A percentile compares a stretch with the other conserved stretches of the same genome.
Evolutionary conservation across 2,797 vertebrate genomes (phyloP).

Genomic region (Rhynchonycteris naso): DNA sequence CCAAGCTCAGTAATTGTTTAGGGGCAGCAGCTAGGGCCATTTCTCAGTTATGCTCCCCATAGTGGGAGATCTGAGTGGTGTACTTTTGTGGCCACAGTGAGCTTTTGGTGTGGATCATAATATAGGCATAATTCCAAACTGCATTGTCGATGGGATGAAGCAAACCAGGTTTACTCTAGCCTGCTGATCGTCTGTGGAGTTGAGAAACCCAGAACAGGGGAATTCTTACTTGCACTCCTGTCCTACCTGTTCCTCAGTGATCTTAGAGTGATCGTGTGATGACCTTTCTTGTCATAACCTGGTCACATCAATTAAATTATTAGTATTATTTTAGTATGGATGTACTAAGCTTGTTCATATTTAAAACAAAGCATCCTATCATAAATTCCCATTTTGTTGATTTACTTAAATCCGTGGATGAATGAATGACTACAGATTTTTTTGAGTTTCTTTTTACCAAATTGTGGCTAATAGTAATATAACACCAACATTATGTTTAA

Average conservation of each 20-base stretch:
- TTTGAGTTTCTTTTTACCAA: not conserved
- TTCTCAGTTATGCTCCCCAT: not conserved
- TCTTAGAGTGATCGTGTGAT: not conserved
- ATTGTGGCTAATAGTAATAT: not conserved
- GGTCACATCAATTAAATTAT: slow-evolving; percentile 11
- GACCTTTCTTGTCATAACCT: not conserved
- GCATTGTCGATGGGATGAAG: not conserved
- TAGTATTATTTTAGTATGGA: not conserved
- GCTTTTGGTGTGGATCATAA: not conserved
- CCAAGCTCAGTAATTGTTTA: not conserved
- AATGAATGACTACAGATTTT: not conserved
- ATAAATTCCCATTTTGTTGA: slow-evolving; percentile 1
- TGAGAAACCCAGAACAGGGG: not conserved
- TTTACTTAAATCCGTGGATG: not conserved
- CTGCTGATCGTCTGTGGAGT: not conserved
- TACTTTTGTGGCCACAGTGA: not conserved
- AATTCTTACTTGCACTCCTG: not conserved
- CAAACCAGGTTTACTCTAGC: not conserved
- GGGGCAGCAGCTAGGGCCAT: not conserved
- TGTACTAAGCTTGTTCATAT: not conserved
- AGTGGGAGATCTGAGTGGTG: not conserved
- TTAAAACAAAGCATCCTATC: not conserved
- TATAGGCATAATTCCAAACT: not conserved
- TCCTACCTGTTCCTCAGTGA: not conserved
- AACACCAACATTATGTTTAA: not conserved